Evolutionary conservation across 2,113 vertebrate genomes (phyloP), one percentile per base, ranked within the genome.

Genomic region (Copsychus sechellarum): DNA sequence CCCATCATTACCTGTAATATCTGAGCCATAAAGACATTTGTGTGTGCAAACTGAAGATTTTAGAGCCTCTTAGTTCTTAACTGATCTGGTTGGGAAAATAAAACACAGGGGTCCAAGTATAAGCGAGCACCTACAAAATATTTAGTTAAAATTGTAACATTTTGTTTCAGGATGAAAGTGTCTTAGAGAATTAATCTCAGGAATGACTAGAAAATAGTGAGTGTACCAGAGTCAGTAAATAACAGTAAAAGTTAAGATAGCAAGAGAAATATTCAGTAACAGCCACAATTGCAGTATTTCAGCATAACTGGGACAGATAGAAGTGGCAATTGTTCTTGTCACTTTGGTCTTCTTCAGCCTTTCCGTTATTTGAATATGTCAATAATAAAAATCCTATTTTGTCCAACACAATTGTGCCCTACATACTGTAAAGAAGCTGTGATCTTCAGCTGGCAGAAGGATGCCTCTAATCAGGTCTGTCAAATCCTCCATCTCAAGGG

Each of bases 31-130:
- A 92, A 92, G 51, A 40, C 17, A 84, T 92, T 60, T 51, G 8
- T 26, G 57, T 56, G 43, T 54, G 70, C 47, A 84, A 92, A 92
- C 31, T 40, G 42, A 78, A 56, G n/a, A 70, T n/a, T 85, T 88
- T 66, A 88, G 54, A 64, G 14, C 64, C 33, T 79, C 11, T 8
- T 56, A 47, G 76, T 50, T 94, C 67, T 88, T 80, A 69, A 57
- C 23, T 43, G 26, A 70, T 61, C 56, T 73, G 34, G 9, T 6
- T 81, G 47, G 38, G 60, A 86, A 94, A 95, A 82, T 67, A 92
- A 86, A 82, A 76, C 13, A 28, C 0, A 0, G 3, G 2, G 4
- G 43, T 45, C 43, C 25, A 45, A 29, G 9, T n/a, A 47, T 16
- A 21, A 72, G 42, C 56, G 11, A 62, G 23, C 29, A 81, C 9